phyloP scores from a whole-genome alignment of 2,113 vertebrate genomes.

The Lagopus leucura region DNA sequence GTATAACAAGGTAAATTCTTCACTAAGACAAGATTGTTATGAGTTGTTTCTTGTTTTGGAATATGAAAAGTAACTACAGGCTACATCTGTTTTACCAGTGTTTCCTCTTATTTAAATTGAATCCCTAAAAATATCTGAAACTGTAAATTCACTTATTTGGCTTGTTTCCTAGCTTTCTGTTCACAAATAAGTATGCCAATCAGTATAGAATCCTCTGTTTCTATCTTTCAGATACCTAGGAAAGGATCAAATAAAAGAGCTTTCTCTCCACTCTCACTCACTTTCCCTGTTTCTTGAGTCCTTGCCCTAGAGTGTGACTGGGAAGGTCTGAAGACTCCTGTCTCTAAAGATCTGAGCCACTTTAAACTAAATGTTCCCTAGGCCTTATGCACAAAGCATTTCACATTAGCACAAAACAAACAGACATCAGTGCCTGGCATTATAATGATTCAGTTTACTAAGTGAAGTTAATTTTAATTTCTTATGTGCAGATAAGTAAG shows the following conservation, averaged over 20 bases:
- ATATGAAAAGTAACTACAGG: not conserved
- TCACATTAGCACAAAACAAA: conserved; percentile 33
- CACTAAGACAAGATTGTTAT: not conserved
- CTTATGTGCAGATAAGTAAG: not conserved
- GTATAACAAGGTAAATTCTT: not conserved
- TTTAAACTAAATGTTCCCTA: conserved; percentile 32
- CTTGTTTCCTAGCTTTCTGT: conserved; percentile 31
- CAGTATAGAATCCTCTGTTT: conserved; percentile 12
- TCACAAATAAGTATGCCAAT: conserved; percentile 56
- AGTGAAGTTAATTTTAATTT: not conserved
- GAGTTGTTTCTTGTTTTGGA: not conserved
- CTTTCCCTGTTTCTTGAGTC: not conserved
- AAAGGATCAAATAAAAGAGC: conserved; percentile 38
- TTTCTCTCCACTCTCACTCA: not conserved
- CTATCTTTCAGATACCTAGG: not conserved
- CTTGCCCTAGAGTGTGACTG: not conserved
- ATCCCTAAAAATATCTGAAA: not conserved
- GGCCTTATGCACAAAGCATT: conserved; percentile 7
- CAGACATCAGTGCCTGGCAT: not conserved
- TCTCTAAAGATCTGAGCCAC: conserved; percentile 29
- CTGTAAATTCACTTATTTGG: not conserved
- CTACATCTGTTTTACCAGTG: conserved; percentile 1
- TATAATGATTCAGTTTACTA: not conserved
- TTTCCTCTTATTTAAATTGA: conserved; percentile 23
- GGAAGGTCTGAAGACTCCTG: not conserved